Base-by-base conservation (phyloP, 2,113 vertebrate species). In the Leptobrachium leishanense region DNA sequence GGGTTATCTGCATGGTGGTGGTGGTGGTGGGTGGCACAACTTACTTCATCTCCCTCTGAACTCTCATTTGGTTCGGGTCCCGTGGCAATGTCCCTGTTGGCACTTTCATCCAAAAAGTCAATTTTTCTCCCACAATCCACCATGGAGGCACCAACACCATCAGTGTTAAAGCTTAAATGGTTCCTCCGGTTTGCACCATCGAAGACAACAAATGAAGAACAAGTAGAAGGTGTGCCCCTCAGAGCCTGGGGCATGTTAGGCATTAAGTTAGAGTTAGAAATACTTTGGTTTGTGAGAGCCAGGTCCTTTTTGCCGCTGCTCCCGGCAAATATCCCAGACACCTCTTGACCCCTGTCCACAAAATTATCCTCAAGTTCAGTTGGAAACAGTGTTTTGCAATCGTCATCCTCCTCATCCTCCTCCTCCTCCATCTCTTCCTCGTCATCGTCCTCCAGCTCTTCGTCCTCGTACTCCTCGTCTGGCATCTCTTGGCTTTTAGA, bases 201-300 rank as follows among this genome's bases (percentile, higher is more conserved):
- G 85, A 93, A 95, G 90, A 95, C 94, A 92, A 93, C 93, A 90
- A 95, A 96, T 92, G 95, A 96, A 94, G 95, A 96, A 92, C 92
- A 92, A 89, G 95, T 92, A 92, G 93, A 93, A 91, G 92, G 92
- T 82, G 94, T 91, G 92, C 94, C 88, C 94, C 94, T 92, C 0
- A 94, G 93, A 87, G 94, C 94, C 94, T 97, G 96, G 91, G 97
- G 93, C 95, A 95, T 90, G 87, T 93, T 96, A 98, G 97, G 97
- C 95, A 98, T 98, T 96, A 98, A 98, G 95, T 97, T 95, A 97
- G 96, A 97, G 96, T 97, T 97, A 95, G 96, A 98, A 96, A 98
- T 97, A 95, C 98, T 99, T 99, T 99, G 98, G 98, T 99, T 99
- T 98, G 97, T 98, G 94, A 98, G 95, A 96, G 95, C 94, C 93